phyloP scores from a whole-genome alignment of 2,888 invertebrate genomes.

The Resseliella maxima region DNA sequence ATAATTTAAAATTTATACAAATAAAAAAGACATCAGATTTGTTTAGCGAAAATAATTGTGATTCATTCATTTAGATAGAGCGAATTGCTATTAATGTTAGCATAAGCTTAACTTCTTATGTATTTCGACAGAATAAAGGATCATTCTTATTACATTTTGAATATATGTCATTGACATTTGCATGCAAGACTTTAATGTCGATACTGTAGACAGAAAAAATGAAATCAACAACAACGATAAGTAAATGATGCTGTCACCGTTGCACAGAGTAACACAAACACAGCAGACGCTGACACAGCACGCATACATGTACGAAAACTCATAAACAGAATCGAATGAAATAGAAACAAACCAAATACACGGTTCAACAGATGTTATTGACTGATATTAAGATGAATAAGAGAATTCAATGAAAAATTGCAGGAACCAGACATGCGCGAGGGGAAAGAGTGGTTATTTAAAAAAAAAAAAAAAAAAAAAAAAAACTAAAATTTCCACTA shows the following conservation, averaged over 20 bases:
- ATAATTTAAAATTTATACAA: no score
- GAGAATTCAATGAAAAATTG: neutral
- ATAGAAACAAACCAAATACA: neutral
- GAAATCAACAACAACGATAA: neutral
- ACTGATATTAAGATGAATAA: neutral
- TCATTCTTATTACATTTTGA: slow-evolving; percentile 1
- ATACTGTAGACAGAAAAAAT: slow-evolving; percentile 24
- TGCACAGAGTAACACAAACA: neutral
- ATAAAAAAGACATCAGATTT: no score
- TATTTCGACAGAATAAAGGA: neutral
- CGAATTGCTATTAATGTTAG: no score
- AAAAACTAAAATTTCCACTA: no score
- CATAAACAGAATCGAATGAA: neutral
- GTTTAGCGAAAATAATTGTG: no score
- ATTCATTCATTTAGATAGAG: no score
- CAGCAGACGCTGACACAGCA: no score
- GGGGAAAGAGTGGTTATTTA: no score
- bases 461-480: no score
- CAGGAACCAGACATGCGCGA: no score
- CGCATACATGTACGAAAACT: neutral
- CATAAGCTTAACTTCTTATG: no score
- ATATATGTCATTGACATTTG: slow-evolving; percentile 25
- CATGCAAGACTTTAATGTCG: slow-evolving; percentile 9
- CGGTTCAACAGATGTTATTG: neutral
- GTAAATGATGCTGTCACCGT: neutral